Base-by-base conservation (phyloP, 1,140 invertebrate genomes). In the Bombus difficillimus region DNA sequence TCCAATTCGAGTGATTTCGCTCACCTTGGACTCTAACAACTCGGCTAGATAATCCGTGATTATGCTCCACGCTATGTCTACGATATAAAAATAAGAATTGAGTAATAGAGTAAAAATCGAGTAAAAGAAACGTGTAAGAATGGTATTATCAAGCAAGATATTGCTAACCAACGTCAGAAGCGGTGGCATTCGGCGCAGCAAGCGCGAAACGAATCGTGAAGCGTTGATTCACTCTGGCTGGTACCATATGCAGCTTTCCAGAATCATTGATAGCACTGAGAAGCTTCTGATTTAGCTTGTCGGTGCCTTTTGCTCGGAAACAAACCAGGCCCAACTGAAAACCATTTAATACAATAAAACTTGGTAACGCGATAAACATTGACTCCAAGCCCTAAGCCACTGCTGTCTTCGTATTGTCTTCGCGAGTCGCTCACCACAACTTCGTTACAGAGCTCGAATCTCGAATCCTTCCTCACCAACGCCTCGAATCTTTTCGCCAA, bases 211-310 rank as follows among this genome's bases (percentile, higher is more conserved):
- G 96, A 89, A 99, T 99, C 13, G 98, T 97, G 93, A 98, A 99
- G 86, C 97, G 97, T 53, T 99, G 98, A 92, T 98, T 98, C 2
- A 99, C 97, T 57, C 96, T 97, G 2, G 99, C 98, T 1, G 99
- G 99, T 6, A 99, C 98, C 99, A 99, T 99, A 93, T 99, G 99
- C 76, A 99, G 95, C 94, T 98, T 98, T 13, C 99, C 99, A 10
- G 98, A 99, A 78, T 98, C 98, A 92, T 99, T 99, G 86, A 99
- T 99, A 74, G 97, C 97, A 76, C 98, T 98, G 77, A 99, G 95
- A 6, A 99, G 95, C 93, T 98, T 99, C 94, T 99, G 98, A 94
- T 99, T 99, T 28, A 99, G 92, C 90, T 98, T 97, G 92, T 99
- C 98, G 18, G 97, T 96, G 43, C 98, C 98, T 94, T 98, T 96